Evolutionary conservation across 2,113 vertebrate species (phyloP).

Genomic region (Rhombomys opimus): DNA sequence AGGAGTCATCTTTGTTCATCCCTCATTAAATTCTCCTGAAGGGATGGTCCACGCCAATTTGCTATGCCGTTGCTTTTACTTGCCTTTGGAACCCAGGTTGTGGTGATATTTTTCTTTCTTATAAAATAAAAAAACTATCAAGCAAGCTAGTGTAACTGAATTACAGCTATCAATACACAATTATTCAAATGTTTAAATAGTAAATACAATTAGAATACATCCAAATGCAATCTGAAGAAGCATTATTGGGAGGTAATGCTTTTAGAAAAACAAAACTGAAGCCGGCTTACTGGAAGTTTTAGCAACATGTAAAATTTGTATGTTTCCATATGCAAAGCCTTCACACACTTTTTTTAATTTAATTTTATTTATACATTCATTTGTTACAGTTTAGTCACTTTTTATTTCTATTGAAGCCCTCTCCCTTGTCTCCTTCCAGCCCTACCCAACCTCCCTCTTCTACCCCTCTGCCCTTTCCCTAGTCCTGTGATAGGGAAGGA

Average conservation of each 20-base stretch:
- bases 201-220: constrained; percentile 70
- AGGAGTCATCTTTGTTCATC: not conserved
- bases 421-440: too few species aligned
- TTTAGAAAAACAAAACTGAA: constrained; percentile 67
- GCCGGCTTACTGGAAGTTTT: constrained; percentile 67
- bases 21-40: not conserved
- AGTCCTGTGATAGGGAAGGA: too few species aligned
- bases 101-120: constrained; percentile 39
- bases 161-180: constrained; percentile 52
- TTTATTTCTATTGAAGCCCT: too few species aligned
- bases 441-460: too few species aligned
- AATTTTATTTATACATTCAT: too few species aligned
- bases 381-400: too few species aligned
- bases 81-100: constrained; percentile 51
- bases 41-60: constrained; percentile 61
- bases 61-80: not conserved
- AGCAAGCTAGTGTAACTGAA: constrained; percentile 67
- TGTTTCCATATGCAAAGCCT: constrained; percentile 76
- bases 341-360: constrained; percentile 74
- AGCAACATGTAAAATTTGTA: constrained; percentile 68
- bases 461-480: too few species aligned
- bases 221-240: constrained; percentile 31
- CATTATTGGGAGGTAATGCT: constrained; percentile 6
- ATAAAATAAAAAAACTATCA: constrained; percentile 59
- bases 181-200: constrained; percentile 60